phyloP scores from a whole-genome alignment of 2,113 vertebrate genomes.

The Tragelaphus buxtoni region DNA sequence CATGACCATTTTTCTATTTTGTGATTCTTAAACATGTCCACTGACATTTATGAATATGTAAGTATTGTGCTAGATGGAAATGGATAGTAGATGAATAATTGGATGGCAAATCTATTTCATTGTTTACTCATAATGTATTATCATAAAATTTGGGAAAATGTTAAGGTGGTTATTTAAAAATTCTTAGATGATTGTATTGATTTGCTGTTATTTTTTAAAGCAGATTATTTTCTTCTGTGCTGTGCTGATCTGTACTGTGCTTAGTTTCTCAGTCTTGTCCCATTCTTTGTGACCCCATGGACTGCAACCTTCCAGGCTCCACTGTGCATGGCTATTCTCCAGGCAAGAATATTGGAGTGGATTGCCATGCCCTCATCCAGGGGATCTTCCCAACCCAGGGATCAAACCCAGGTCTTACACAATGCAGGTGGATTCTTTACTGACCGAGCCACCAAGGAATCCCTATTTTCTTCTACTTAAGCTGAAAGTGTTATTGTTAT shows the following conservation, averaged over 20 bases:
- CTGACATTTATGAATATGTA: background rate
- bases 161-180: background rate
- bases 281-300: background rate
- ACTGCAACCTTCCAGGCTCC: background rate
- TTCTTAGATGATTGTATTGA: background rate
- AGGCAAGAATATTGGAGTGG: background rate
- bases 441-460: background rate
- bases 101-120: background rate
- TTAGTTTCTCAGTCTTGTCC: background rate
- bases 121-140: background rate
- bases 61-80: background rate
- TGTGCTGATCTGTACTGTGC: background rate
- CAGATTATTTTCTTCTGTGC: background rate
- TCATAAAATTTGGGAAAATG: background rate
- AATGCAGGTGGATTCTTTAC: background rate
- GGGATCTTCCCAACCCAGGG: background rate
- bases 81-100: background rate
- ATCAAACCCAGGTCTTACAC: background rate
- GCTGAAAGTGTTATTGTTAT: background rate
- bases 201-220: background rate
- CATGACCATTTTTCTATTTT: background rate
- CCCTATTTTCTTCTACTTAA: background rate
- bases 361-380: background rate
- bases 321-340: background rate
- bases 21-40: background rate